Conservation (phyloP, 2,113 vertebrate species). For the Trochalopteron elliotii region DNA sequence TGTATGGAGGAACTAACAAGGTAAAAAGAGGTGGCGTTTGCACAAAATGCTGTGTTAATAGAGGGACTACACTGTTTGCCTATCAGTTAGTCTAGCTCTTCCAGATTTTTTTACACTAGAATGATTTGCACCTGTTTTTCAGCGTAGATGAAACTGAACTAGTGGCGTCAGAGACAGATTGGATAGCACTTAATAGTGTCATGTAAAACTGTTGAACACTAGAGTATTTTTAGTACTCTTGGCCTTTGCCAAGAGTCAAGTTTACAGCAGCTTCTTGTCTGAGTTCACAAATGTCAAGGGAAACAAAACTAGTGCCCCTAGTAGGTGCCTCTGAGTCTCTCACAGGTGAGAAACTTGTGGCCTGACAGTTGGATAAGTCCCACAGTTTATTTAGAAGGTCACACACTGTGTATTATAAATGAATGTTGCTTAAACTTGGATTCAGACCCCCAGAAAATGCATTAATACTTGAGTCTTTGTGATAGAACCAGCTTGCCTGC, state of each 20-base stretch:
- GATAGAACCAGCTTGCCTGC: accelerated
- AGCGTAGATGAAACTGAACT: constrained; percentile 3
- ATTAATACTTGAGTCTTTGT: not conserved
- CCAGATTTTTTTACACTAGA: constrained; percentile 13
- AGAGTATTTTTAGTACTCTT: constrained; percentile 14
- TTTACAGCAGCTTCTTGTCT: not conserved
- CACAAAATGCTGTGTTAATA: not conserved
- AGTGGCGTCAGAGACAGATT: not conserved
- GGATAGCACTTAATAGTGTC: not conserved
- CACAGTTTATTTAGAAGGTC: not conserved
- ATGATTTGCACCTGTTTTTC: constrained; percentile 44
- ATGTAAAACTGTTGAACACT: not conserved
- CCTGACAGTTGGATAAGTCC: not conserved
- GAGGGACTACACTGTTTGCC: not conserved
- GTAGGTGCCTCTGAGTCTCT: not conserved
- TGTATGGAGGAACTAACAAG: not conserved
- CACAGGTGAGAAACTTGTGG: not conserved
- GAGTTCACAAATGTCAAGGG: not conserved
- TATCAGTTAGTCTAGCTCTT: not conserved
- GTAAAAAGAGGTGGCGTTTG: not conserved
- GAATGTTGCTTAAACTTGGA: not conserved
- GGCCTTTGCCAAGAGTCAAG: not conserved
- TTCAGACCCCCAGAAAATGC: not conserved
- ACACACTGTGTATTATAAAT: not conserved
- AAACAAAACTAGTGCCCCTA: not conserved